Base-by-base conservation (phyloP, 2,113 vertebrate species). In the Macrotus californicus region DNA sequence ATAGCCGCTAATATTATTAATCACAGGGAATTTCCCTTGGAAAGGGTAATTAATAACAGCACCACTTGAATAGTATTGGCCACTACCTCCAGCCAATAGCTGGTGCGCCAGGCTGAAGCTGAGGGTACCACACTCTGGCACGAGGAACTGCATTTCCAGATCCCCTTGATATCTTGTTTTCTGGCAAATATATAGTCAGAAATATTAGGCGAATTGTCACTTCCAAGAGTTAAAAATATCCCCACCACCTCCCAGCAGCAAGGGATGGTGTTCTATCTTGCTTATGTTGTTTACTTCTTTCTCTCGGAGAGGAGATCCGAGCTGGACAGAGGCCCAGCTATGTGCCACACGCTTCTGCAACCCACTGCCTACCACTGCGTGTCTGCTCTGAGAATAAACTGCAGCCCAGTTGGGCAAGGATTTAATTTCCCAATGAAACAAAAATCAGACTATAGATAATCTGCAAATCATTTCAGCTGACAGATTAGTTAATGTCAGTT, bases 231-330 rank as follows among this genome's bases (percentile, higher is more conserved):
- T 96, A 82, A 96, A 97, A 97, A 95, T 96, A 97, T 88, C 54
- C 54, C 79, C 66, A 34, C 39, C 77, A 52, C 21, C 18, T 50
- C 39, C 75, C 75, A 61, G 36, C 77, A 73, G 85, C 67, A 94
- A 96, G 64, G 52, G 73, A 82, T 96, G 90, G 61, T 77, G 75
- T 92, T 95, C 92, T 92, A 31, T 73, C 92, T 88, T 73, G 24
- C 95, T 94, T 96, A 36, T 95, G 97, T 67, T 97, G 94, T 97
- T 97, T 96, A 92, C 82, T 96, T 96, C 76, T 88, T 91, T 80
- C 82, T 86, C 86, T 39, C 54, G 8, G 82, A 80, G 59, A 83
- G 73, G 66, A 96, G 88, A 88, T 88, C 92, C 54, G 87, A 95
- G 82, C 93, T 97, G 96, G 97, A 96, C 88, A 89, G 94, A 24